These are phyloP conservation scores for Brachionus rubens DNA, from an alignment of 1,140 invertebrate species.

Conservation along the genomic window DNA sequence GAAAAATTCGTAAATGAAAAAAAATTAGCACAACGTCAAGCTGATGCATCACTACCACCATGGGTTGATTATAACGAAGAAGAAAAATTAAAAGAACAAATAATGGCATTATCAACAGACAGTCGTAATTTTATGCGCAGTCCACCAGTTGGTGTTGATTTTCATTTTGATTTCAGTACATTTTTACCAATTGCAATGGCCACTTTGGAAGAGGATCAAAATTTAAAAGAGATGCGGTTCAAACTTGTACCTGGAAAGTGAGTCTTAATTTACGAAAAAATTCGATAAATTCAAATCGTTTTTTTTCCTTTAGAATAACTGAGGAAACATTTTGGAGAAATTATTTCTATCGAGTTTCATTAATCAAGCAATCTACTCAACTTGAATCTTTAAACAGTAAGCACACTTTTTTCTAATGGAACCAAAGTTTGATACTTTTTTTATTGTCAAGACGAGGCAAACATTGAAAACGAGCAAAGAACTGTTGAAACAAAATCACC, in stretches of 20 bases:
- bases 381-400: slow-evolving; percentile 58
- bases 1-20: slow-evolving; percentile 87
- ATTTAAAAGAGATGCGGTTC: slow-evolving; percentile 95
- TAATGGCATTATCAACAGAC: slow-evolving; percentile 85
- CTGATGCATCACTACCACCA: slow-evolving; percentile 75
- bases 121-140: slow-evolving; percentile 91
- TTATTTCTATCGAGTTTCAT: slow-evolving; percentile 96
- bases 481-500: slow-evolving; percentile 50
- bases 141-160: slow-evolving; percentile 88
- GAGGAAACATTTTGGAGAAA: slow-evolving; percentile 99
- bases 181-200: slow-evolving; percentile 82
- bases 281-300: not conserved
- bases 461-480: slow-evolving; percentile 1
- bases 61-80: slow-evolving; percentile 87
- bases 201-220: slow-evolving; percentile 87
- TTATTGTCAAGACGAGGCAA: not conserved
- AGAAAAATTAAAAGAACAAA: slow-evolving; percentile 83
- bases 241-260: slow-evolving; percentile 92
- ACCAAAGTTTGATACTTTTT: too few relatives aligned
- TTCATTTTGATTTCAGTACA: slow-evolving; percentile 87
- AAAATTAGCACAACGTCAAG: slow-evolving; percentile 67
- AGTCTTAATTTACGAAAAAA: slow-evolving; percentile 47
- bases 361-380: slow-evolving; percentile 93
- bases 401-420: too few relatives aligned
- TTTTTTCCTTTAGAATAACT: slow-evolving; percentile 71